A percentile compares a stretch with the other conserved stretches of the same genome.
Evolutionary conservation across 2,113 vertebrate genomes (phyloP).

Genomic region (Rhagologus leucostigma): DNA sequence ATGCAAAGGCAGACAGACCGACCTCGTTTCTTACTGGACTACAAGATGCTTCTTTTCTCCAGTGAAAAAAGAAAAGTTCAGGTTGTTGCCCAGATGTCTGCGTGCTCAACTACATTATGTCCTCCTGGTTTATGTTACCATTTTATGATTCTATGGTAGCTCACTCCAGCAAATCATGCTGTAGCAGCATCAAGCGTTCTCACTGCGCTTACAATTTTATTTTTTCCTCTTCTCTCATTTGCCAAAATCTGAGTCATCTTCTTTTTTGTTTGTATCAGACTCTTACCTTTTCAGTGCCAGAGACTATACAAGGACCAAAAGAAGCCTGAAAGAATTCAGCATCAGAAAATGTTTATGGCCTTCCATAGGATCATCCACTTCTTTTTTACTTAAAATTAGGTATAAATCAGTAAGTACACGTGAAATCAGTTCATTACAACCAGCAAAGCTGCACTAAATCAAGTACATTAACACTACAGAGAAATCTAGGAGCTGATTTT

Average conservation of each 20-base stretch:
- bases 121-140: background rate
- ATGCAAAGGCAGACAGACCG: rapidly evolving
- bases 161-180: background rate
- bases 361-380: background rate
- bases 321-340: background rate
- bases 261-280: background rate
- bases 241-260: background rate
- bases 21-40: background rate
- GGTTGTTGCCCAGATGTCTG: background rate
- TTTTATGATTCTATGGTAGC: background rate
- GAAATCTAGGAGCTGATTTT: background rate
- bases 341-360: background rate
- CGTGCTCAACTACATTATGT: background rate
- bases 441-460: background rate
- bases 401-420: background rate
- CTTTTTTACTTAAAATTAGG: background rate
- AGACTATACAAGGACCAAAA: background rate
- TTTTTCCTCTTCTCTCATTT: background rate
- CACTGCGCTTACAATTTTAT: background rate
- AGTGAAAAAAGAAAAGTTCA: background rate
- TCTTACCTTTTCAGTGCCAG: background rate
- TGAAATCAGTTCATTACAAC: background rate
- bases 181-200: background rate
- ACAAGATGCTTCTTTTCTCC: background rate
- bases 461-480: background rate